A percentile compares a stretch with the other conserved stretches of the same genome.
Evolutionary conservation across 2,113 vertebrate species (phyloP).

Genomic region (Tragelaphus imberbis): DNA sequence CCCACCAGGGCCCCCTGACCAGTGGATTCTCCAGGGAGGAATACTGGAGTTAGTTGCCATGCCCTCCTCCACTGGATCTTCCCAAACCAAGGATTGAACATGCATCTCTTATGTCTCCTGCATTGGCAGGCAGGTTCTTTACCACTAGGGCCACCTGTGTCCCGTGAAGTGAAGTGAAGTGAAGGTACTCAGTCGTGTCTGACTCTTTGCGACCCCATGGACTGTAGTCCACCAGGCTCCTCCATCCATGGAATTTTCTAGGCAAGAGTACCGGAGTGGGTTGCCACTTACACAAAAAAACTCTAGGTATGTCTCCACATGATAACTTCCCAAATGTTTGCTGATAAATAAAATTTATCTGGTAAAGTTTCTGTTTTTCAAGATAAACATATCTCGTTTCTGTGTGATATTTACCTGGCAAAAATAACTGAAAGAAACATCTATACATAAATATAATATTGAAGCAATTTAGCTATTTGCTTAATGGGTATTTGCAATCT

Average conservation of each 20-base stretch:
- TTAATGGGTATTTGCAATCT: slow-evolving; percentile 40
- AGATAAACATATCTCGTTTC: not conserved
- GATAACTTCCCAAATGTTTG: not conserved
- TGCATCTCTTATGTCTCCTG: not conserved
- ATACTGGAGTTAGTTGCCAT: not conserved
- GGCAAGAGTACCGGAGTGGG: too few relatives aligned
- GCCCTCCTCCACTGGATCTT: not conserved
- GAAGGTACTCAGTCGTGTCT: too few relatives aligned
- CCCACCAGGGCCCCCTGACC: not conserved
- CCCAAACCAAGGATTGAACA: not conserved
- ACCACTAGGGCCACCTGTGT: not conserved
- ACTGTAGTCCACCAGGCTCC: too few relatives aligned
- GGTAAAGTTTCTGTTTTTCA: not conserved
- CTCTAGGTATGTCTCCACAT: not conserved
- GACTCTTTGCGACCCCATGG: too few relatives aligned
- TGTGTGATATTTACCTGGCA: slow-evolving; percentile 9
- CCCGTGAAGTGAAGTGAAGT: not conserved
- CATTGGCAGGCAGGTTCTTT: not conserved
- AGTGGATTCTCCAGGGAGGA: not conserved
- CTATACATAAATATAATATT: not conserved
- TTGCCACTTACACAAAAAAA: not conserved
- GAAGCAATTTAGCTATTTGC: slow-evolving; percentile 27
- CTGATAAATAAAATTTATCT: slow-evolving; percentile 11
- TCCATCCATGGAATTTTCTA: too few relatives aligned
- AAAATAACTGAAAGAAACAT: slow-evolving; percentile 28